Conservation (phyloP, 2,797 vertebrate genomes). For the Champsocephalus esox region DNA sequence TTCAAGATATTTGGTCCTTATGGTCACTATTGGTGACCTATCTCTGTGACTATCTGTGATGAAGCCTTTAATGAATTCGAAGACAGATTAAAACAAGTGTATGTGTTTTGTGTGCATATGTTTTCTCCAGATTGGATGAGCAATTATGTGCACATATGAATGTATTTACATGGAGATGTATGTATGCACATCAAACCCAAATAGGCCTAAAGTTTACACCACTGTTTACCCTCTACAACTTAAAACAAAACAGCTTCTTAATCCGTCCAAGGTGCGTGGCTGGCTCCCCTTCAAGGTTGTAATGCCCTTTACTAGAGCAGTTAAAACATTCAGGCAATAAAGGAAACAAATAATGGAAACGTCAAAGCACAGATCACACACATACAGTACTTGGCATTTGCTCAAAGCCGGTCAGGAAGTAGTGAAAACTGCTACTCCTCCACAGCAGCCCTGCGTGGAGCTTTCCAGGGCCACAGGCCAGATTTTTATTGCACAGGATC, state of each 20-base stretch:
- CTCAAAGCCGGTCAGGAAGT: slow-evolving; percentile 71
- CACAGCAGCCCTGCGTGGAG: slow-evolving; percentile 43
- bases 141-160: slow-evolving; percentile 65
- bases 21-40: background rate
- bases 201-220: slow-evolving; percentile 73
- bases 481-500: slow-evolving; percentile 44
- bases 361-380: slow-evolving; percentile 76
- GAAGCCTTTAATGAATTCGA: background rate
- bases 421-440: slow-evolving; percentile 66
- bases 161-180: slow-evolving; percentile 71
- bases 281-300: slow-evolving; percentile 78
- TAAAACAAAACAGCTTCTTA: slow-evolving; percentile 79
- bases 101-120: slow-evolving; percentile 9
- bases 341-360: slow-evolving; percentile 77
- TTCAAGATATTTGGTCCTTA: slow-evolving; percentile 5
- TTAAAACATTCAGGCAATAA: slow-evolving; percentile 80
- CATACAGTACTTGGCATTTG: slow-evolving; percentile 70
- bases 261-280: slow-evolving; percentile 84
- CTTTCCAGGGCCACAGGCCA: slow-evolving; percentile 57
- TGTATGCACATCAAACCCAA: slow-evolving; percentile 68
- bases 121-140: slow-evolving; percentile 48
- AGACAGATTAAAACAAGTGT: slow-evolving; percentile 23
- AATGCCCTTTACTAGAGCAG: slow-evolving; percentile 82
- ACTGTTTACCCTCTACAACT: slow-evolving; percentile 73
- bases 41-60: background rate